These are phyloP conservation scores for Pogona vitticeps DNA, from an alignment of 2,113 vertebrate species.

Conservation along the genomic window DNA sequence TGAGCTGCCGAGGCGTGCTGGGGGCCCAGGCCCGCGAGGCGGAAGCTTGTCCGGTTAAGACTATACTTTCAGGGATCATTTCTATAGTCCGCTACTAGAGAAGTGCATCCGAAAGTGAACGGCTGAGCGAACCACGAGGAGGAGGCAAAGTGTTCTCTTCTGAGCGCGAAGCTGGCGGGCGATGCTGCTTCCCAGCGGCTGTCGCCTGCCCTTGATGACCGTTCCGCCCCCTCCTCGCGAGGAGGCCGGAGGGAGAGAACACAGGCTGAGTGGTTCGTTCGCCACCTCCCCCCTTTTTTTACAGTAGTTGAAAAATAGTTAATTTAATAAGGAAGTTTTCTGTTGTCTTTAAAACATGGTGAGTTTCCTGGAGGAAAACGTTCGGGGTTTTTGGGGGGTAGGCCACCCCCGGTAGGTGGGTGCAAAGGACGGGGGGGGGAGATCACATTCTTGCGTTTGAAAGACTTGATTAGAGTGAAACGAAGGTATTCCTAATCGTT, in stretches of 20 bases:
- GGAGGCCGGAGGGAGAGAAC: constrained; percentile 40
- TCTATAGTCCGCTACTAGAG: constrained; percentile 54
- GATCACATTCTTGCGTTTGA: too few relatives aligned
- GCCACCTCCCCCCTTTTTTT: rapidly evolving
- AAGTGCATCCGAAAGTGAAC: constrained; percentile 29
- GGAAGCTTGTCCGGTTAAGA: too few relatives aligned
- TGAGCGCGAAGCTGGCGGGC: constrained; percentile 41
- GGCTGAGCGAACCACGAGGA: constrained; percentile 48
- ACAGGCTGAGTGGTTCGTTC: constrained; percentile 51
- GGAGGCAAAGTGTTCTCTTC: constrained; percentile 30
- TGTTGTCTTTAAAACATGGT: too few relatives aligned
- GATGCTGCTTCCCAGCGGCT: neutral
- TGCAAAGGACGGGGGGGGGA: too few relatives aligned
- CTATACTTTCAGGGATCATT: constrained; percentile 60
- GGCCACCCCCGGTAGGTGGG: too few relatives aligned
- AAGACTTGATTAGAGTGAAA: too few relatives aligned
- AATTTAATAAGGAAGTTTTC: rapidly evolving
- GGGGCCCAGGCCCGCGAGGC: rapidly evolving
- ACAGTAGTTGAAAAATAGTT: rapidly evolving
- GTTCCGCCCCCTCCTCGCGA: neutral
- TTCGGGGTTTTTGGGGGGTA: too few relatives aligned
- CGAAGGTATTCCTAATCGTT: too few relatives aligned
- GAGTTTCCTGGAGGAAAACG: too few relatives aligned
- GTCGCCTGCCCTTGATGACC: constrained; percentile 44
- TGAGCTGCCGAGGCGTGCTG: rapidly evolving